These are phyloP conservation scores for Patella caerulea DNA, from an alignment of 2,888 invertebrate species.

Conservation along the genomic window DNA sequence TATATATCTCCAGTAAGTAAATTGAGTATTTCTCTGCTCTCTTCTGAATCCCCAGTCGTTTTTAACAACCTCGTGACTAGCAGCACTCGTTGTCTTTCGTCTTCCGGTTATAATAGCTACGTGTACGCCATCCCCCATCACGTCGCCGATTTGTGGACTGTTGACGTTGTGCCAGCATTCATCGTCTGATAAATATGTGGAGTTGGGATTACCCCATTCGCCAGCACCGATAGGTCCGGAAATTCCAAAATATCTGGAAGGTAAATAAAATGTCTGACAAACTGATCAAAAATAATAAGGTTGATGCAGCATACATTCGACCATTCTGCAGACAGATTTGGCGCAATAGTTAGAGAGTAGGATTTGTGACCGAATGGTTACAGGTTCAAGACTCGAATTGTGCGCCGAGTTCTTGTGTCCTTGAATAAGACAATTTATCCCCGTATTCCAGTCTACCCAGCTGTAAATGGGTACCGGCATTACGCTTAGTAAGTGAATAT, in stretches of 20 bases:
- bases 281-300: no score
- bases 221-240: constrained; percentile 28
- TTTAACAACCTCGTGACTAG: constrained; percentile 15
- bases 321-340: no score
- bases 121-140: constrained; percentile 24
- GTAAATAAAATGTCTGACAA: not conserved
- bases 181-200: constrained; percentile 12
- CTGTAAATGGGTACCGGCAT: no score
- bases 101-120: constrained; percentile 27
- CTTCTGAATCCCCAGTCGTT: constrained; percentile 31
- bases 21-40: not conserved
- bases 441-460: no score
- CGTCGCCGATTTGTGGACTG: constrained; percentile 20
- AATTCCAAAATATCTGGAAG: not conserved
- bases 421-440: no score
- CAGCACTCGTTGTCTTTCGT: constrained; percentile 24
- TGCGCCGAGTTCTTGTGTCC: no score
- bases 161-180: constrained; percentile 17
- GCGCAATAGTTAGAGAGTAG: no score
- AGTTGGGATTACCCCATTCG: constrained; percentile 29
- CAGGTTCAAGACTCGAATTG: no score
- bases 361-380: no score
- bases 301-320: no score
- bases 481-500: no score
- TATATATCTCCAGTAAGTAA: constrained; percentile 9